Evolutionary conservation across 2,888 invertebrate species (phyloP), one percentile per base, ranked within the genome.

Genomic region (Drosophila merina): DNA sequence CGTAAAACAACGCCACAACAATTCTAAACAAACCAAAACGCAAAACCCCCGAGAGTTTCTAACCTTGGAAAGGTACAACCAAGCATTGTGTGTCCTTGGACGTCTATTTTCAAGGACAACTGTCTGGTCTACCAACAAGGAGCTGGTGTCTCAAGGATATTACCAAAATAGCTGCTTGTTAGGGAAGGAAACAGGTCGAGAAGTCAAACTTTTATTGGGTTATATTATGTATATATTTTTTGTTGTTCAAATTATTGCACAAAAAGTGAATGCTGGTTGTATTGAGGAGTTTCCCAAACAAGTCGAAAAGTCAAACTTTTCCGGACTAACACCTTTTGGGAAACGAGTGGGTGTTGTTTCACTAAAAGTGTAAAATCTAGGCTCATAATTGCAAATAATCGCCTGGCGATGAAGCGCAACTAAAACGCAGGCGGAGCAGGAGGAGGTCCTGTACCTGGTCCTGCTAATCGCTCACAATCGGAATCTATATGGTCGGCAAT

Each of bases 401-500:
- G 76, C 64, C 56, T 5, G 45, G 51, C 56, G 48, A 26, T 31
- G 64, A 73, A 86, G 86, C 80, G 88, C 73, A 75, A 68, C 86
- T 74, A 86, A 79, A 77, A 50, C 51, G 71, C 64, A 75, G 59
- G 45, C 68, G 72, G 51, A 72, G 51, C 55, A 20, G 28, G 72
- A 56, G 72, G 72, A 56, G 30, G 51, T 70, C 45, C 50, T 20
- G 42, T 33, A 48, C 54, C 44, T 44, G 58, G 30, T 49, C 62
- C 44, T 52, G 63, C 67, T 84, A 84, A 82, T 82, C 82, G 81
- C 76, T 69, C 72, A 76, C 85, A 87, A 89, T 88, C 88, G 88
- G 80, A 76, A 88, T 88, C 84, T 84, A 86, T 89, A 89, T 89
- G 89, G 88, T 89, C 88, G 76, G 79, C 89, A 81, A 89, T 89